Evolutionary conservation across 2,797 vertebrate species (phyloP).

Genomic region (Muscicapa striata): DNA sequence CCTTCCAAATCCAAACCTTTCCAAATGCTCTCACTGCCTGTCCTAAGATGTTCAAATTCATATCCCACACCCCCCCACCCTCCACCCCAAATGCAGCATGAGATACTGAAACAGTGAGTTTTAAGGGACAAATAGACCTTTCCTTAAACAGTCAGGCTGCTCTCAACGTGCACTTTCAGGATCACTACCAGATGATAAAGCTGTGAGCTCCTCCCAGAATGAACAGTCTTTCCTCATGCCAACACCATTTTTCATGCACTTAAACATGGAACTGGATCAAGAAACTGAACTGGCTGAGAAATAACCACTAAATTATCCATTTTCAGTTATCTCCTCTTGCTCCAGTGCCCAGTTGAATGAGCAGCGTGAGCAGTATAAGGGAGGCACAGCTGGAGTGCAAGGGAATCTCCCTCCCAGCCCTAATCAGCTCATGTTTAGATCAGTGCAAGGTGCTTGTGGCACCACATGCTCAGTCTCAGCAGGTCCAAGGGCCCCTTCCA

Average conservation of each 20-base stretch:
- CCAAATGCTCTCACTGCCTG: background rate
- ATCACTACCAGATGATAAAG: background rate
- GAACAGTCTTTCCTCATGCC: background rate
- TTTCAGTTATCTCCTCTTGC: background rate
- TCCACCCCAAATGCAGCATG: rapidly evolving
- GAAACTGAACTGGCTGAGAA: background rate
- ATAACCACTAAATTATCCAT: background rate
- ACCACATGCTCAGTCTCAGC: background rate
- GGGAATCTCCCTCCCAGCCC: background rate
- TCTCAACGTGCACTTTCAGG: background rate
- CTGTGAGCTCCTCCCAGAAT: background rate
- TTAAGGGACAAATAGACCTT: background rate
- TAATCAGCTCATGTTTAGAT: background rate
- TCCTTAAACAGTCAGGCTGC: background rate
- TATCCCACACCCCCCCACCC: background rate
- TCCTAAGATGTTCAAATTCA: background rate
- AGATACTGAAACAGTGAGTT: background rate
- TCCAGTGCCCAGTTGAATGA: background rate
- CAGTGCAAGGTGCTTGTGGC: background rate
- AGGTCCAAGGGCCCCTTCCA: background rate
- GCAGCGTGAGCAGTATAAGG: background rate
- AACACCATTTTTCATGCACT: background rate
- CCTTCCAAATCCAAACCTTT: background rate
- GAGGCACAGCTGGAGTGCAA: rapidly evolving
- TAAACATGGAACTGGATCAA: background rate